Evolutionary conservation across 2,888 invertebrate species (phyloP).

Genomic region (Morpho achilles): DNA sequence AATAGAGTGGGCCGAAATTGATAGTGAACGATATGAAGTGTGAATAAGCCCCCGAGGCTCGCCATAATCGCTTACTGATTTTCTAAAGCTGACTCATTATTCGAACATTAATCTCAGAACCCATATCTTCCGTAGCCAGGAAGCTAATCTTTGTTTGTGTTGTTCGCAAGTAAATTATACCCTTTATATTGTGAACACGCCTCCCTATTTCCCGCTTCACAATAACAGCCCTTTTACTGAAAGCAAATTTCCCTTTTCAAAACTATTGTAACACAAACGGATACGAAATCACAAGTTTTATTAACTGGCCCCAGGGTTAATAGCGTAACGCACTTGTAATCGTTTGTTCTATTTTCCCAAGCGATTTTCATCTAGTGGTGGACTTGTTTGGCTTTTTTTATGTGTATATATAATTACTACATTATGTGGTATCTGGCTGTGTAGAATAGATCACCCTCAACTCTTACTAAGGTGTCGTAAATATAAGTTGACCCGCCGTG

Average conservation of each 20-base stretch:
- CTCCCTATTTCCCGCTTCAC: conserved; percentile 1
- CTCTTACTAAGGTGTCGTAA: too few relatives aligned
- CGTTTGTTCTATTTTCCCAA: too few relatives aligned
- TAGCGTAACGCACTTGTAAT: too few relatives aligned
- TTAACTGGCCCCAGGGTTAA: too few relatives aligned
- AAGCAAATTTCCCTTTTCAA: not conserved
- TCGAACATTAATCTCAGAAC: conserved; percentile 52
- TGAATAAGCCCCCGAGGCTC: not conserved
- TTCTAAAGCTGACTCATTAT: conserved; percentile 59
- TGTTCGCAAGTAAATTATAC: conserved; percentile 9
- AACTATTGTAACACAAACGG: not conserved
- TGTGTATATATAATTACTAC: too few relatives aligned
- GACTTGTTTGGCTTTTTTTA: too few relatives aligned
- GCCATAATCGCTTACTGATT: conserved; percentile 13
- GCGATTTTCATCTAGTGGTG: too few relatives aligned
- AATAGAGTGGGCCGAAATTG: not conserved
- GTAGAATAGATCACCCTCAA: too few relatives aligned
- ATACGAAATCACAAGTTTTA: too few relatives aligned
- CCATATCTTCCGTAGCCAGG: conserved; percentile 13
- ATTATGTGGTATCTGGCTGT: too few relatives aligned
- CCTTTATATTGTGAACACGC: conserved; percentile 6
- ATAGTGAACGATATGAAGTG: not conserved
- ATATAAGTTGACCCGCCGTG: too few relatives aligned
- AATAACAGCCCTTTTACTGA: not conserved
- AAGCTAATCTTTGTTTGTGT: conserved; percentile 14